Percentiles rank a stretch among this genome's conserved stretches.
Evolutionary conservation across 30 jellyfish, hydroid and myxozoan species (phyloP).

Genomic region (Sanderia malayensis): DNA sequence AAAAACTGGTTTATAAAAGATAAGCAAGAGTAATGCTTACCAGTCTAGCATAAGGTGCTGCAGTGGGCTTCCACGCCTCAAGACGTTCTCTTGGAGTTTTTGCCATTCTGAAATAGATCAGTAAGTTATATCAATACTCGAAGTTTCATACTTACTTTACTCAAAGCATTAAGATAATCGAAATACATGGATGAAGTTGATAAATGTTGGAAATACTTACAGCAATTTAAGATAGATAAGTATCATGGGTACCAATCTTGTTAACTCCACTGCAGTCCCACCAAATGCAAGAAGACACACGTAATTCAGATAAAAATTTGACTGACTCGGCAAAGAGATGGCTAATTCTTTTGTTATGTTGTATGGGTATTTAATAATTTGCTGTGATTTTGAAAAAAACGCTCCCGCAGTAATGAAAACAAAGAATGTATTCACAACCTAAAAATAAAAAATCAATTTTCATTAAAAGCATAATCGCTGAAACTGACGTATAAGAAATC

Average conservation of each 20-base stretch:
- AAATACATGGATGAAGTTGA: neutral
- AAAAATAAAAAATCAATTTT: constrained; percentile 25
- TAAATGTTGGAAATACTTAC: neutral
- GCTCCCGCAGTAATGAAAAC: constrained; percentile 89
- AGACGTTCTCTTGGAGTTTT: constrained; percentile 70
- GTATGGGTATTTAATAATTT: constrained; percentile 58
- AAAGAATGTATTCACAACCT: constrained; percentile 91
- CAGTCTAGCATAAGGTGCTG: constrained; percentile 73
- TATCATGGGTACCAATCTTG: constrained; percentile 55
- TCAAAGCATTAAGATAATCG: too few species aligned
- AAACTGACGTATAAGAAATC: too few species aligned
- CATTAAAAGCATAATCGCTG: too few species aligned
- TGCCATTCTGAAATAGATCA: constrained; percentile 62
- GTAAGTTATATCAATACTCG: too few species aligned
- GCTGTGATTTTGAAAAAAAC: constrained; percentile 43
- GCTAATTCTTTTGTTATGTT: constrained; percentile 70
- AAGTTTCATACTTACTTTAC: too few species aligned
- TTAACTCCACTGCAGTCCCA: constrained; percentile 76
- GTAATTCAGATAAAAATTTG: constrained; percentile 77
- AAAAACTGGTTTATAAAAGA: too few species aligned
- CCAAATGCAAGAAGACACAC: constrained; percentile 69
- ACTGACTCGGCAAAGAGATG: constrained; percentile 79
- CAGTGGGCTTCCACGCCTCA: constrained; percentile 89
- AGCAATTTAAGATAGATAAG: neutral
- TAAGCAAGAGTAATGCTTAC: too few species aligned